Conservation (phyloP, 2,888 invertebrate genomes). For the Caenorhabditis sulstoni region DNA sequence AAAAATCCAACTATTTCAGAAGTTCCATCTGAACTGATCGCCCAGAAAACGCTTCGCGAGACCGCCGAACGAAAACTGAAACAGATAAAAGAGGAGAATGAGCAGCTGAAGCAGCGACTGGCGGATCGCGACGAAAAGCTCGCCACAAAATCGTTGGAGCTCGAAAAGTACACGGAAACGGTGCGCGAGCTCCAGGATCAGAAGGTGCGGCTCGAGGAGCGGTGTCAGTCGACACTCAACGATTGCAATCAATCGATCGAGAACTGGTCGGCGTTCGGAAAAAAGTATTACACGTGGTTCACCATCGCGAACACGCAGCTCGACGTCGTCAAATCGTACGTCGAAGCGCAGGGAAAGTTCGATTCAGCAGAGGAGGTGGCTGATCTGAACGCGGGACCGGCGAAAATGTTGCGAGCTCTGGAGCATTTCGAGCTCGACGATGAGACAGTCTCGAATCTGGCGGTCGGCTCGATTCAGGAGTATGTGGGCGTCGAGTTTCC, state of each 20-base stretch:
- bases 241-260: slow-evolving; percentile 32
- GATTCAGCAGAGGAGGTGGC: slow-evolving; percentile 32
- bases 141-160: slow-evolving; percentile 8
- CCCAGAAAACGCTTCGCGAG: slow-evolving; percentile 9
- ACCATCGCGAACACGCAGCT: slow-evolving; percentile 53
- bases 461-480: slow-evolving; percentile 32
- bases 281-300: slow-evolving; percentile 62
- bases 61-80: slow-evolving; percentile 24
- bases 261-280: slow-evolving; percentile 32
- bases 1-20: too few species aligned
- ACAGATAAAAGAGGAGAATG: slow-evolving; percentile 15
- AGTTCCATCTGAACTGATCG: slow-evolving; percentile 10
- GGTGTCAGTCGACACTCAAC: not conserved
- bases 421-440: slow-evolving; percentile 20
- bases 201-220: slow-evolving; percentile 8
- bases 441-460: slow-evolving; percentile 21
- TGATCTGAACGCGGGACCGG: slow-evolving; percentile 16
- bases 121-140: slow-evolving; percentile 23
- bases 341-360: slow-evolving; percentile 30
- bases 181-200: slow-evolving; percentile 12
- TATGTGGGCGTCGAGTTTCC: slow-evolving; percentile 37
- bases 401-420: slow-evolving; percentile 8
- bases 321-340: slow-evolving; percentile 21
- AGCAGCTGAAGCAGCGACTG: slow-evolving; percentile 15
- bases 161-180: slow-evolving; percentile 16